Base-by-base conservation (phyloP, 1,140 invertebrate genomes). In the Drosophila oshimai region DNA sequence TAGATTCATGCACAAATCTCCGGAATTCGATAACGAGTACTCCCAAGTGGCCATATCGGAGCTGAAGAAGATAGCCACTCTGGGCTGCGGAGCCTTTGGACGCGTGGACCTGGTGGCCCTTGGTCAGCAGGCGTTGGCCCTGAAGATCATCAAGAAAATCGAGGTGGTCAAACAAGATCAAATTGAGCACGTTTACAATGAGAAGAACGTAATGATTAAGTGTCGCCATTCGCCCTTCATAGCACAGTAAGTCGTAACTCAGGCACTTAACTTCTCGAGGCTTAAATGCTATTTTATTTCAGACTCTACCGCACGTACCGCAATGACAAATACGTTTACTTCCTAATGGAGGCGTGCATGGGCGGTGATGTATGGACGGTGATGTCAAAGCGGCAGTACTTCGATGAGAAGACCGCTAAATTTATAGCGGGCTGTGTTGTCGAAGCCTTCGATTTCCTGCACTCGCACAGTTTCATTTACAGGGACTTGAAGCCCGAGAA, bases 321-420 rank as follows among this genome's bases (percentile, higher is more conserved):
- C 90, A 98, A 99, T 92, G 93, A 93, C 41, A 99, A 99, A 90
- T 99, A 98, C 91, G 94, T 99, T 4, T 99, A 99, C 91, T 98
- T 99, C 93, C 91, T 99, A 29, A 96, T 99, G 95, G 99, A 99
- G 92, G 95, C 96, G 0, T 98, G 98, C 90, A 93, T 99, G 33
- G 98, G 98, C 4, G 99, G 99, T 10, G 98, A 99, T 91, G 94
- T 99, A 6, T 99, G 98, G 98, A 99, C 97, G 6, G 95, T 99
- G 12, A 93, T 99, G 20, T 93, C 95, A 55, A 94, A 95, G 75
- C 94, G 95, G 55, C 93, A 96, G 22, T 94, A 93, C 80, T 99
- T 99, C 90, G 95, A 97, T 72, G 97, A 99, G 71, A 92, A 93
- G 26, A 95, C 95, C 0, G 94, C 97, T 0, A 93, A 96, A 58